Evolutionary conservation across 2,797 vertebrate species (phyloP), one percentile per base, ranked within the genome.

Genomic region (Scolopax bukidnonensis): DNA sequence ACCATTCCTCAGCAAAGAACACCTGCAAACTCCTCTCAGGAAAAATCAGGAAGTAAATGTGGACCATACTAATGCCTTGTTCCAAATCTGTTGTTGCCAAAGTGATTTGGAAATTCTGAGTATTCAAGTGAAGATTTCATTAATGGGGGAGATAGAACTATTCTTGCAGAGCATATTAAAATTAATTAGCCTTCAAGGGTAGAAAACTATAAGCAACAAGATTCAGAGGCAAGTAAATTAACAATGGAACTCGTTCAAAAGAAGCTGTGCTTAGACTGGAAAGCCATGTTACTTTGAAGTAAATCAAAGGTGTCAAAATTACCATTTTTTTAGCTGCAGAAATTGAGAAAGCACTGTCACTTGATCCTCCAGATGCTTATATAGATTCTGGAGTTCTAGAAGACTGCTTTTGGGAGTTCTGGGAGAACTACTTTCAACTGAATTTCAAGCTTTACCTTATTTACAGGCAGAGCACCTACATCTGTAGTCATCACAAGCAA

Each of bases 161-260:
- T 80, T 95, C 63, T 84, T 96, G 88, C 19, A 84, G 60, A 87
- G 59, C 48, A 73, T 51, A 68, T 79, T 93, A 91, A 94, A 81
- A 95, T 89, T 94, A 96, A 95, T 95, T 78, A 53, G 38, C 64
- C 77, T 86, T 78, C 86, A 95, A 92, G n/a, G 95, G 51, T 43
- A 71, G 82, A 90, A 84, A 84, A 77, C 30, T 57, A 75, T 33
- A 60, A 96, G 59, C 41, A 69, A 23, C 40, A 53, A 78, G 68
- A 93, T 71, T 92, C 69, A 45, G 67, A 89, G 67, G 59, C 86
- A 78, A 84, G 51, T 71, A 56, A 86, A 77, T 38, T 47, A 88
- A 84, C 77, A 89, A 76, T n/a, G 27, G 63, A 61, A 64, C 50
- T 83, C 79, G 40, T 28, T 84, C 70, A 78, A 93, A 87, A 89